Evolutionary conservation across 2,113 vertebrate genomes (phyloP).

Genomic region (Tragelaphus imberbis): DNA sequence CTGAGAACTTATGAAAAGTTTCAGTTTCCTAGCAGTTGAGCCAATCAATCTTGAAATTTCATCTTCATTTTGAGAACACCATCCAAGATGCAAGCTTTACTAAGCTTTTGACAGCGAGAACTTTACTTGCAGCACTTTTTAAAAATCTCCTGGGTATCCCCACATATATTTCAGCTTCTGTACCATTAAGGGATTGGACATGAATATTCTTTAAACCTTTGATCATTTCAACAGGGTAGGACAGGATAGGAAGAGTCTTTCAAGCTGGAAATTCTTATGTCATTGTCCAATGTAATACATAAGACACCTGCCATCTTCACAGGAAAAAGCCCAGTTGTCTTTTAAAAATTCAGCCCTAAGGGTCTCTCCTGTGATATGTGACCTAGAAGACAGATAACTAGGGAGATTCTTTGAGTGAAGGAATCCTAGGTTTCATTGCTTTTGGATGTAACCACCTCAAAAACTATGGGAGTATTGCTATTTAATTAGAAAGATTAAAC

Average conservation of each 20-base stretch:
- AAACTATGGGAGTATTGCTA: slow-evolving; percentile 54
- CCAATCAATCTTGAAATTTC: background rate
- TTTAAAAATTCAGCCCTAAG: slow-evolving; percentile 72
- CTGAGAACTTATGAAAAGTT: background rate
- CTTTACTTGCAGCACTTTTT: background rate
- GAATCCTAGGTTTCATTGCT: slow-evolving; percentile 60
- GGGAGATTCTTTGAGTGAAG: slow-evolving; percentile 60
- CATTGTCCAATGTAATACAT: slow-evolving; percentile 74
- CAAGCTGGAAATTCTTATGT: slow-evolving; percentile 72
- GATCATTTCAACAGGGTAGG: slow-evolving; percentile 56
- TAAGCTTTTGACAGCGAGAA: slow-evolving; percentile 32
- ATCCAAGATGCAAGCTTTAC: background rate
- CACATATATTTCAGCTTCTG: slow-evolving; percentile 60
- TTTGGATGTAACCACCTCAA: slow-evolving; percentile 48
- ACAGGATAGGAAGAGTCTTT: slow-evolving; percentile 65
- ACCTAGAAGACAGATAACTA: slow-evolving; percentile 73
- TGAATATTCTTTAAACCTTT: slow-evolving; percentile 69
- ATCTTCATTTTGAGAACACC: background rate
- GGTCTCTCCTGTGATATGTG: slow-evolving; percentile 68
- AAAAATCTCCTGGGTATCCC: slow-evolving; percentile 59
- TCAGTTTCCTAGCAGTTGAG: background rate
- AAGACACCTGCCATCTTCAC: slow-evolving; percentile 75
- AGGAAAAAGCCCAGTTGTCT: slow-evolving; percentile 67
- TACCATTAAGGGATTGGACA: slow-evolving; percentile 64
- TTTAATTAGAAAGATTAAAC: slow-evolving; percentile 60